Conservation (phyloP, 2,113 vertebrate genomes). For the Actinemys pallida region DNA sequence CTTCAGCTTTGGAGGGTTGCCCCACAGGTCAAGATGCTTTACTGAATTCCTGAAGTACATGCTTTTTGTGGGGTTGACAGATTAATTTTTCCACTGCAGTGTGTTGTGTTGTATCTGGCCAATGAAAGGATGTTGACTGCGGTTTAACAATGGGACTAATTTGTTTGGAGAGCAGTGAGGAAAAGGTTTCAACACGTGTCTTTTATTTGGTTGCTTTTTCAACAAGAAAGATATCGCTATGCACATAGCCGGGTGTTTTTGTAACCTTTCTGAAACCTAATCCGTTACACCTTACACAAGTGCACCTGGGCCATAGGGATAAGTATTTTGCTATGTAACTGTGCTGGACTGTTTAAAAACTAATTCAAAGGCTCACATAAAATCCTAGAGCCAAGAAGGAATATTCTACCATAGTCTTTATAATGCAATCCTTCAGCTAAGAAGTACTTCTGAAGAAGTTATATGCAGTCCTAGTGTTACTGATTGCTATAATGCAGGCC, state of each 20-base stretch:
- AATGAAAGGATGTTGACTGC: accelerated
- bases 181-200: not conserved
- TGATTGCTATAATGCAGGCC: not conserved
- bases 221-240: not conserved
- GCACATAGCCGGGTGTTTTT: not conserved
- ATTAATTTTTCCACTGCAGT: not conserved
- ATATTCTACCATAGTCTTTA: not conserved
- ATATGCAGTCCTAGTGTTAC: not conserved
- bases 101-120: not conserved
- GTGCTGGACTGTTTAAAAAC: not conserved
- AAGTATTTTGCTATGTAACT: not conserved
- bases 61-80: accelerated
- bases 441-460: not conserved
- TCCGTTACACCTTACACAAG: not conserved
- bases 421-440: not conserved
- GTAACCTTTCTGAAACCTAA: not conserved
- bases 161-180: not conserved
- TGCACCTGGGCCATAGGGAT: not conserved
- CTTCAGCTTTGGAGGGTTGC: not conserved
- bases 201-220: not conserved
- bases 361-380: not conserved
- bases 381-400: accelerated
- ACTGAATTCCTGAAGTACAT: not conserved
- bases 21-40: not conserved
- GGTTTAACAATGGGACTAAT: not conserved